phyloP scores from a whole-genome alignment of 2,888 invertebrate species.

The Nomada flava region DNA sequence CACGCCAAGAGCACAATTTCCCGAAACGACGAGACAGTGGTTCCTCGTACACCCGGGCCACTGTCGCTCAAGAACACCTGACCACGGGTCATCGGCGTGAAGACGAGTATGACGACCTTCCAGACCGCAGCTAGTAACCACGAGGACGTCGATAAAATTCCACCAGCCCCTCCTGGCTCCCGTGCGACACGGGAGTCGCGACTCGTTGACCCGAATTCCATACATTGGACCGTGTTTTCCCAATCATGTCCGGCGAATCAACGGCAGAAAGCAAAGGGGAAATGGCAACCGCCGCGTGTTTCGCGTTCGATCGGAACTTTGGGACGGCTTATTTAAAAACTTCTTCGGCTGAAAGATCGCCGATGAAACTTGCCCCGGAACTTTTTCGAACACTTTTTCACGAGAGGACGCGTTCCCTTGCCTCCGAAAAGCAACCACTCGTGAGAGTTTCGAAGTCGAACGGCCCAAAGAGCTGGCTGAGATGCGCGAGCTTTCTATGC shows the following conservation, averaged over 20 bases:
- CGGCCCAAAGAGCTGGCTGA: not conserved
- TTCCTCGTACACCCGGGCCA: not conserved
- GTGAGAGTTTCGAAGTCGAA: constrained; percentile 4
- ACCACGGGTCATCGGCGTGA: constrained; percentile 6
- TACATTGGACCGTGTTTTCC: not conserved
- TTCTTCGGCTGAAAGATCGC: not conserved
- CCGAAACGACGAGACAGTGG: not conserved
- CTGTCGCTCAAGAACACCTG: not conserved
- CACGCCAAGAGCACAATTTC: not conserved
- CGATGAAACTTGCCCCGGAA: not conserved
- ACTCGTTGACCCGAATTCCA: constrained; percentile 31
- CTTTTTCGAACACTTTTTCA: not conserved
- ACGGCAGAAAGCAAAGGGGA: not conserved
- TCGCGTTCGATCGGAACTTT: not conserved
- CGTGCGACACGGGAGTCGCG: not conserved
- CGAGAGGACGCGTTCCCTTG: constrained; percentile 8
- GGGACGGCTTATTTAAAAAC: not conserved
- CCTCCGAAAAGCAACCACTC: not conserved
- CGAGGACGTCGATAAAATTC: constrained; percentile 26
- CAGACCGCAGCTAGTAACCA: constrained; percentile 19
- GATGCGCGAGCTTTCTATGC: not conserved
- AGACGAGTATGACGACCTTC: constrained; percentile 26
- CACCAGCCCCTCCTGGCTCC: not conserved
- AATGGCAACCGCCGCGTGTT: constrained; percentile 11
- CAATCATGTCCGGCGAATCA: not conserved